These are phyloP conservation scores for Halotydeus destructor DNA, from an alignment of 1,140 invertebrate species.

Conservation along the genomic window DNA sequence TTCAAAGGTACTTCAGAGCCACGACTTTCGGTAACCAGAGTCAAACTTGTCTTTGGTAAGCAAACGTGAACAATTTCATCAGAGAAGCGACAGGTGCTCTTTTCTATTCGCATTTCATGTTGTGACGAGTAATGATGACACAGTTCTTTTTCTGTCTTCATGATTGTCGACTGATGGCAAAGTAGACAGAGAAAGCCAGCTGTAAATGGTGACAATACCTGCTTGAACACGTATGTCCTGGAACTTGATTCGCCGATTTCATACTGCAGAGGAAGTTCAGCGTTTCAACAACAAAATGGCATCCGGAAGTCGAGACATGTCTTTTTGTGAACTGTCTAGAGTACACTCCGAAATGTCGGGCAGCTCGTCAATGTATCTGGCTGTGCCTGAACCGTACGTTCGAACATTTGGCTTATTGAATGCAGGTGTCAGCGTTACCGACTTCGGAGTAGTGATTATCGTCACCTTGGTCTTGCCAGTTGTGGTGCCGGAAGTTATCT, in stretches of 20 bases:
- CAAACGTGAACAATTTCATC: conserved; percentile 21
- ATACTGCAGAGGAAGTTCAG: conserved; percentile 18
- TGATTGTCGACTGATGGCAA: conserved; percentile 15
- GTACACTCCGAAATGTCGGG: conserved; percentile 16
- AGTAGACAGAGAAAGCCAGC: conserved; percentile 17
- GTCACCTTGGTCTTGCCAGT: conserved; percentile 6
- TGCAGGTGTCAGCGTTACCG: conserved; percentile 1
- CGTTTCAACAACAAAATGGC: conserved; percentile 19
- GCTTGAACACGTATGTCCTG: conserved; percentile 18
- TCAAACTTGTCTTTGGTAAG: conserved; percentile 15
- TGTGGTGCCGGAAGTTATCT: neutral
- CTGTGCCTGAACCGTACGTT: neutral
- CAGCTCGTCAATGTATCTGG: conserved; percentile 12
- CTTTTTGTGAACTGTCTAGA: conserved; percentile 9
- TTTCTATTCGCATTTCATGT: conserved; percentile 18
- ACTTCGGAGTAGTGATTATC: conserved; percentile 5
- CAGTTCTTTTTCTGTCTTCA: conserved; percentile 19
- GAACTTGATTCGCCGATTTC: conserved; percentile 14
- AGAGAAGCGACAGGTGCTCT: conserved; percentile 18
- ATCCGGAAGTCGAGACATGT: conserved; percentile 18
- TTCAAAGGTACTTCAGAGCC: conserved; percentile 15
- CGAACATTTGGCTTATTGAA: neutral
- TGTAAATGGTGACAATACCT: conserved; percentile 18
- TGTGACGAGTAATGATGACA: conserved; percentile 17
- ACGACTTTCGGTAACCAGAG: conserved; percentile 11